Percentiles rank a stretch among this genome's conserved stretches.
These are phyloP conservation scores for Pocillopora verrucosa DNA, from an alignment of 64 coral and sea anemone genomes.

Conservation along the genomic window DNA sequence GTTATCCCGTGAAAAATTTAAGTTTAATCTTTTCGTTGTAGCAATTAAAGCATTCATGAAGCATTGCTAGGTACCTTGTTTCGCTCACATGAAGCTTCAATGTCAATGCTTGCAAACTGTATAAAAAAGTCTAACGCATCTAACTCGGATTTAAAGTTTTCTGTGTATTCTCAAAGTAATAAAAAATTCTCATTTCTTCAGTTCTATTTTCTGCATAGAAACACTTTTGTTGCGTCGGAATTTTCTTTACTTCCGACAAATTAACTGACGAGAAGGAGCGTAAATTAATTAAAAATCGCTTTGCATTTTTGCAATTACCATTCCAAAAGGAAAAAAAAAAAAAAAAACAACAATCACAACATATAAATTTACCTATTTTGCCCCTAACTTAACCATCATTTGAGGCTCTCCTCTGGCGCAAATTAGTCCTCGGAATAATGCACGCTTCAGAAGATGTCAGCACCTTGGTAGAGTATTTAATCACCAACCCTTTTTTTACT, in stretches of 20 bases:
- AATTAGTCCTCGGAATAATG: not conserved
- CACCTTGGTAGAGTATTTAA: not conserved
- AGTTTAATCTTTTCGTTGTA: no score
- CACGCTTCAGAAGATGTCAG: not conserved
- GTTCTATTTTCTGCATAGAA: not conserved
- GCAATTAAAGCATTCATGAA: no score
- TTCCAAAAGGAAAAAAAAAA: not conserved
- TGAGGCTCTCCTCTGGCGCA: not conserved
- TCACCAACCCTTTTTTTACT: no score
- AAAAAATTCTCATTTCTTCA: not conserved
- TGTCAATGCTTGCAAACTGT: no score
- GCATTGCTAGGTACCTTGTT: no score
- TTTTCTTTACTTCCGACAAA: not conserved
- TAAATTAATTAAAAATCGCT: not conserved
- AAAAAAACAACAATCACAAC: not conserved
- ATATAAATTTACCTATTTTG: not conserved
- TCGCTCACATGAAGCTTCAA: no score
- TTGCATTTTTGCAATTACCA: not conserved
- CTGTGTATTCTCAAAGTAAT: no score
- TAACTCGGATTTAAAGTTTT: no score
- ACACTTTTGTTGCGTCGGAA: not conserved
- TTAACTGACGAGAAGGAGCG: not conserved
- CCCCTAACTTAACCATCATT: not conserved
- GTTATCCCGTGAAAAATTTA: no score
- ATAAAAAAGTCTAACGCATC: no score